phyloP scores from a whole-genome alignment of 2,888 invertebrate genomes.

The Seira sanloemensis region DNA sequence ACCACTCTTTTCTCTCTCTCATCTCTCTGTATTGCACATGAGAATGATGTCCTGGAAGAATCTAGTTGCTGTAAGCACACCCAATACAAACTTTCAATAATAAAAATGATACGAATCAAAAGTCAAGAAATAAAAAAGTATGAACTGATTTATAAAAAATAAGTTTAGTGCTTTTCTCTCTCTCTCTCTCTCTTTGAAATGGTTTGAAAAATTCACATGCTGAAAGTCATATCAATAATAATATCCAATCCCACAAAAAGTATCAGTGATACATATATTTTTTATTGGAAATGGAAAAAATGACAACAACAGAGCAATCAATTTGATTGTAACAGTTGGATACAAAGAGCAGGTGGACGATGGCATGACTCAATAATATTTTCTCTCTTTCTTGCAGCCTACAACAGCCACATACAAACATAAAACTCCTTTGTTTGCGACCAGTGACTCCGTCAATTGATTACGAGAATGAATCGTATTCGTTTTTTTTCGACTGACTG shows the following conservation, averaged over 20 bases:
- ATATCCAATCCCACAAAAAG: too few species aligned
- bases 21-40: background rate
- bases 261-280: background rate
- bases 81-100: background rate
- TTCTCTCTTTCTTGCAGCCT: background rate
- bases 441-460: background rate
- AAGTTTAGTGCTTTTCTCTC: too few species aligned
- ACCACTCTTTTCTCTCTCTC: constrained; percentile 1
- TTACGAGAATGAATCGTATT: constrained; percentile 1
- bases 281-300: constrained; percentile 12
- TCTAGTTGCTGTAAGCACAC: background rate
- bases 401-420: background rate
- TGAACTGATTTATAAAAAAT: background rate
- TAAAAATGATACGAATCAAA: constrained; percentile 11
- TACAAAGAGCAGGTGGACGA: background rate
- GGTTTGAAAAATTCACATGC: too few species aligned
- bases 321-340: constrained; percentile 17
- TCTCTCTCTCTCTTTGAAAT: too few species aligned
- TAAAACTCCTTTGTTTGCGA: constrained; percentile 8
- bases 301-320: constrained; percentile 13
- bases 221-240: too few species aligned
- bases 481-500: constrained; percentile 6
- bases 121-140: background rate
- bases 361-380: background rate
- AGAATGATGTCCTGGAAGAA: background rate